Evolutionary conservation across 2,797 vertebrate genomes (phyloP).

Genomic region (Lepus townsendii): DNA sequence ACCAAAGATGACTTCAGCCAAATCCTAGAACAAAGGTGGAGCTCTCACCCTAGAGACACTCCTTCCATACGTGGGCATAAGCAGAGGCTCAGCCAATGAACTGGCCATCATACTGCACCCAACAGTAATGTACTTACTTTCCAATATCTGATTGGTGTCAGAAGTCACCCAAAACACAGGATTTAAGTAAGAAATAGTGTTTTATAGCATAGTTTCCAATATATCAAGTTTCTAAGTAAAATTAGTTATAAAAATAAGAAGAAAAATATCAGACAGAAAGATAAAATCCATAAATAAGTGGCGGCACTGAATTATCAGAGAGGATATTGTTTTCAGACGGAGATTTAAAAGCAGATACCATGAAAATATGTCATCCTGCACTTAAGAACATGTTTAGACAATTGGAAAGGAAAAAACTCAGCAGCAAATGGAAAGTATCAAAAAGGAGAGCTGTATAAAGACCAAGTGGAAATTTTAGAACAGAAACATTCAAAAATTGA

Average conservation of each 20-base stretch:
- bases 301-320: background rate
- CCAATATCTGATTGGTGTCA: background rate
- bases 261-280: background rate
- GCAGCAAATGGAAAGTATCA: background rate
- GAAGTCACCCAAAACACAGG: background rate
- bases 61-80: fast-evolving
- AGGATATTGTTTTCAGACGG: too few relatives aligned
- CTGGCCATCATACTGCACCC: background rate
- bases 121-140: fast-evolving
- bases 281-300: background rate
- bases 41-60: background rate
- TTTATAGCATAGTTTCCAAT: background rate
- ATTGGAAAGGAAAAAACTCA: background rate
- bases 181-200: background rate
- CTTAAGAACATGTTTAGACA: too few relatives aligned
- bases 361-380: background rate
- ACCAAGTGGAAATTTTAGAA: background rate
- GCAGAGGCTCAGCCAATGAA: background rate
- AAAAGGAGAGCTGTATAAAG: background rate
- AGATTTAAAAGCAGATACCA: background rate
- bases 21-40: background rate
- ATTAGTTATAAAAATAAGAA: background rate
- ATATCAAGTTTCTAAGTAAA: background rate
- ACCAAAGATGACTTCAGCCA: background rate
- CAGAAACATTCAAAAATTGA: background rate